A percentile compares a stretch with the other conserved stretches of the same genome.
These are phyloP conservation scores for Nasua narica DNA, from an alignment of 2,797 vertebrate species.

Conservation along the genomic window DNA sequence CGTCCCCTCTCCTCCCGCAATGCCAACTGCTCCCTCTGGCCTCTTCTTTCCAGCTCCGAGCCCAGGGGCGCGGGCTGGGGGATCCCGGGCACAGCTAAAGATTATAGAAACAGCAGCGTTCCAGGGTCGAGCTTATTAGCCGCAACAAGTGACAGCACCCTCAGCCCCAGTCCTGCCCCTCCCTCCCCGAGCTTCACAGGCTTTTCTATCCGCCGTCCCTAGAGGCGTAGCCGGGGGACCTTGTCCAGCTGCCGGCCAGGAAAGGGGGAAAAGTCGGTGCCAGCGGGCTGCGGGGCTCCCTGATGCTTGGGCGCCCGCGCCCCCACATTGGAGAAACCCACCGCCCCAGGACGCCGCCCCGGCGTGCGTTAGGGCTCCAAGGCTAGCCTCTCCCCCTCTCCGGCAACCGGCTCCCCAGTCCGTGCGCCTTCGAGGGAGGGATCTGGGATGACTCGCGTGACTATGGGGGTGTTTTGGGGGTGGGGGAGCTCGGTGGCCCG, in stretches of 20 bases:
- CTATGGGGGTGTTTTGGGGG: neutral
- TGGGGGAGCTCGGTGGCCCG: neutral
- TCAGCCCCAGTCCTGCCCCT: neutral
- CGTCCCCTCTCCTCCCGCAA: neutral
- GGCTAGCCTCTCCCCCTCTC: neutral
- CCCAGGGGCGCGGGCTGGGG: neutral
- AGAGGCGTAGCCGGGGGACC: neutral
- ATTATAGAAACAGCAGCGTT: neutral
- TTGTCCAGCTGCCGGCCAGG: neutral
- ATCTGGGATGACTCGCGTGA: too few species aligned
- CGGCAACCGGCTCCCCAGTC: neutral
- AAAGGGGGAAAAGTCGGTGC: neutral
- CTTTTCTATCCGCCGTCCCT: neutral
- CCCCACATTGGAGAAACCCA: neutral
- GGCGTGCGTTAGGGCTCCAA: neutral
- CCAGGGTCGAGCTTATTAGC: conserved; percentile 9
- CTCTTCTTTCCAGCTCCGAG: neutral
- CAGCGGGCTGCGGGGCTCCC: neutral
- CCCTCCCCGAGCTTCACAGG: neutral
- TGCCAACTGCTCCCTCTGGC: neutral
- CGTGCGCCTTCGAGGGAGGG: neutral
- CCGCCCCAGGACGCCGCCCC: neutral
- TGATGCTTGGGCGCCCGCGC: neutral
- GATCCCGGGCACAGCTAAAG: neutral
- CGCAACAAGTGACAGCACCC: conserved; percentile 63